Conservation (phyloP, 2,888 invertebrate species). For the Gibbula magus region DNA sequence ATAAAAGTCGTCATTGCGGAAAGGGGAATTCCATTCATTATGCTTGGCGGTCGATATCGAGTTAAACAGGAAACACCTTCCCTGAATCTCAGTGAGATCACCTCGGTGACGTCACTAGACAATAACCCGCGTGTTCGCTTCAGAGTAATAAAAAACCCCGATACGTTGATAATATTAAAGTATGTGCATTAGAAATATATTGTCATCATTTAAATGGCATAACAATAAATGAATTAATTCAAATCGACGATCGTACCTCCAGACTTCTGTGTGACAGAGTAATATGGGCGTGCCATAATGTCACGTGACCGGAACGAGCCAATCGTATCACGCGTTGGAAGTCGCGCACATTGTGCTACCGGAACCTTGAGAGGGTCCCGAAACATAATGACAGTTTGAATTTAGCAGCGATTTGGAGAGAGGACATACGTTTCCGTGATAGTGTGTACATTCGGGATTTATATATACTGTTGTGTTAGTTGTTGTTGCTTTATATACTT, state of each 20-base stretch:
- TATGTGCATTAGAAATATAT: neutral
- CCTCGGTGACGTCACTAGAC: conserved; percentile 16
- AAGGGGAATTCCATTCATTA: conserved; percentile 19
- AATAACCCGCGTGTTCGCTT: neutral
- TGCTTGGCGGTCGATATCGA: neutral
- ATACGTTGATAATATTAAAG: neutral
- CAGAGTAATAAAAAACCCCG: neutral
- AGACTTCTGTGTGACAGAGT: conserved; percentile 8
- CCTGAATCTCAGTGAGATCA: conserved; percentile 20
- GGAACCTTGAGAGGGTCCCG: conserved; percentile 23
- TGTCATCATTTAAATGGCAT: neutral
- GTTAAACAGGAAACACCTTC: conserved; percentile 21
- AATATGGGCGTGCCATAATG: conserved; percentile 7
- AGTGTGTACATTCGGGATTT: conserved; percentile 4
- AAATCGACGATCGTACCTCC: neutral
- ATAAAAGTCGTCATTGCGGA: neutral
- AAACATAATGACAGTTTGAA: conserved; percentile 22
- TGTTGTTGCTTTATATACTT: neutral
- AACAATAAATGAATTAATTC: neutral
- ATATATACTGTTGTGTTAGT: neutral
- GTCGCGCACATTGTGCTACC: conserved; percentile 25
- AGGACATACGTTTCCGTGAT: conserved; percentile 6
- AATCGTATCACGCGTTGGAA: conserved; percentile 6
- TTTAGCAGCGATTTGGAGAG: conserved; percentile 19
- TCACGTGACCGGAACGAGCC: conserved; percentile 12